Percentiles rank a stretch among this genome's conserved stretches.
These are phyloP conservation scores for Eustalomyia histrio DNA, from an alignment of 2,888 invertebrate species.

Conservation along the genomic window DNA sequence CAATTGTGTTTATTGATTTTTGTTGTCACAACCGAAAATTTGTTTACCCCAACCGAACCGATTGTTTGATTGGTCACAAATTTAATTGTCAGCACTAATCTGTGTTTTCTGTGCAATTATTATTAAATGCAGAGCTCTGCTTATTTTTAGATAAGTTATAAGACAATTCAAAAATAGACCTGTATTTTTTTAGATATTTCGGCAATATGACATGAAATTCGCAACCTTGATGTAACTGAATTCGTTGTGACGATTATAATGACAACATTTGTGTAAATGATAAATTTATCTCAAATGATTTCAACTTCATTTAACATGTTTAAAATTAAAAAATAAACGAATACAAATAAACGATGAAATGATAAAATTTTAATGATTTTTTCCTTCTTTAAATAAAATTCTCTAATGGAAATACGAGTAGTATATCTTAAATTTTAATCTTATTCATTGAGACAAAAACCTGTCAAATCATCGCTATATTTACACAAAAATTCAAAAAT, in stretches of 20 bases:
- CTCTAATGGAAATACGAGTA: background rate
- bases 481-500: constrained; percentile 2
- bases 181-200: too few relatives aligned
- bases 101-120: too few relatives aligned
- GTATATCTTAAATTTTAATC: constrained; percentile 24
- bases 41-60: too few relatives aligned
- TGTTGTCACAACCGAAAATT: too few relatives aligned
- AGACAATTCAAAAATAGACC: too few relatives aligned
- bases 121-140: too few relatives aligned
- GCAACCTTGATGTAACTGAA: too few relatives aligned
- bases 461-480: constrained; percentile 51
- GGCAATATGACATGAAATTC: too few relatives aligned
- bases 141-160: too few relatives aligned
- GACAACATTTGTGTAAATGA: background rate
- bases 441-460: constrained; percentile 7
- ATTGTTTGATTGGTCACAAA: too few relatives aligned
- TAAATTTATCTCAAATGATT: constrained; percentile 36
- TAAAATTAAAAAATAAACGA: background rate
- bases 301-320: constrained; percentile 38
- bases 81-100: too few relatives aligned
- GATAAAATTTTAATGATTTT: constrained; percentile 38
- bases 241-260: constrained; percentile 18
- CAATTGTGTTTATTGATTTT: too few relatives aligned
- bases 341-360: constrained; percentile 15
- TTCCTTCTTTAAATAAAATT: constrained; percentile 8